Evolutionary conservation across 1,140 invertebrate genomes (phyloP).

Genomic region (Paralvinella palmiformis): DNA sequence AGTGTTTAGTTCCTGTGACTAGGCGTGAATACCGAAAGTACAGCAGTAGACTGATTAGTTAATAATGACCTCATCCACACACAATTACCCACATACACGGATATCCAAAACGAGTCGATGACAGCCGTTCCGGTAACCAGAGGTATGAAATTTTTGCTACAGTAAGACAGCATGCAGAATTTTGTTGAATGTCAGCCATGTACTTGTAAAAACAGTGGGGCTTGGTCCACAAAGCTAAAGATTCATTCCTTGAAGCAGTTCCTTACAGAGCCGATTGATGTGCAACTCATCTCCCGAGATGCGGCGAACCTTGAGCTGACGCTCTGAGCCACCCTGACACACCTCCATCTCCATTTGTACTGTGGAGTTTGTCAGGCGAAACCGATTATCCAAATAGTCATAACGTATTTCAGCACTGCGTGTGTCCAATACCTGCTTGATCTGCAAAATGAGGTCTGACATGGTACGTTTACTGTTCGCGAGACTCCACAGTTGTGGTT

Average conservation of each 20-base stretch:
- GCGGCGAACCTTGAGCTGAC: constrained; percentile 80
- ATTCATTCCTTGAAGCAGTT: constrained; percentile 76
- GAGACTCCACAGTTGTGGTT: too few relatives aligned
- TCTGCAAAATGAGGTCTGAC: constrained; percentile 69
- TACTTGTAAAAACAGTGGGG: too few relatives aligned
- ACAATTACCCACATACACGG: too few relatives aligned
- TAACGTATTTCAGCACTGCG: constrained; percentile 59
- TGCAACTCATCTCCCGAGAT: constrained; percentile 86
- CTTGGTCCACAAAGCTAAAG: constrained; percentile 23
- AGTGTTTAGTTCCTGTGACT: too few relatives aligned
- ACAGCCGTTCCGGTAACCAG: too few relatives aligned
- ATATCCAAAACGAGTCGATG: too few relatives aligned
- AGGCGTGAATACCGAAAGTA: too few relatives aligned
- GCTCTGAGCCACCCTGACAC: constrained; percentile 54
- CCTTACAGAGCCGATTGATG: constrained; percentile 83
- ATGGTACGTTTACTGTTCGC: constrained; percentile 43
- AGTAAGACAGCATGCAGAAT: too few relatives aligned
- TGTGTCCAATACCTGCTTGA: constrained; percentile 75
- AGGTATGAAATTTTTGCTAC: too few relatives aligned
- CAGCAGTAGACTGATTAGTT: too few relatives aligned
- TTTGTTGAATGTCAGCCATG: too few relatives aligned
- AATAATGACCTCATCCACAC: too few relatives aligned
- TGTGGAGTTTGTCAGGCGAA: constrained; percentile 69
- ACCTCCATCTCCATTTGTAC: constrained; percentile 82
- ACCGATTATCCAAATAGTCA: constrained; percentile 46